Evolutionary conservation across 2,797 vertebrate species (phyloP).

Genomic region (Cephalopachus bancanus): DNA sequence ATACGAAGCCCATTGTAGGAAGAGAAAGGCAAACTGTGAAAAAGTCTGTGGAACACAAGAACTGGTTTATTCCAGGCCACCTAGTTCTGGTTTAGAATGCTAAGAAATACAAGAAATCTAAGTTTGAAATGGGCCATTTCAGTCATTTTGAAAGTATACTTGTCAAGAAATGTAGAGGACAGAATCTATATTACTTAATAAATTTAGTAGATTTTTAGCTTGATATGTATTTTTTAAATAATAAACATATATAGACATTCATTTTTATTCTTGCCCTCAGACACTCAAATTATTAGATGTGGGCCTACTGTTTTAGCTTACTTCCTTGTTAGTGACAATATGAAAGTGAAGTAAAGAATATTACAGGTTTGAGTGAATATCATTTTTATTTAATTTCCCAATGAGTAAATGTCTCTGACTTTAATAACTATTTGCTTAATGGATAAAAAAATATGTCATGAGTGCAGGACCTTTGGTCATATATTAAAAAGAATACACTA

Average conservation of each 20-base stretch:
- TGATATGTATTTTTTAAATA: not conserved
- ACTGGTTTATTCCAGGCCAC: not conserved
- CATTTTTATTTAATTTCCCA: not conserved
- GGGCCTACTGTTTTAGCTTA: not conserved
- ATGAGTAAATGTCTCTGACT: not conserved
- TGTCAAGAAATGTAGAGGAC: not conserved
- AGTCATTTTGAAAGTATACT: not conserved
- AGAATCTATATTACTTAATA: not conserved
- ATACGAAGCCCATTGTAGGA: not conserved
- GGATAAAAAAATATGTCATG: not conserved
- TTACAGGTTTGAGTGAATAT: not conserved
- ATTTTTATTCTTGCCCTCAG: not conserved
- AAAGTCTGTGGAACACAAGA: no score
- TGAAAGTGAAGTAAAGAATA: not conserved
- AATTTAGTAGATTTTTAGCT: not conserved
- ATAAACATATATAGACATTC: not conserved
- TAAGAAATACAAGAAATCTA: not conserved
- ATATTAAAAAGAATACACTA: not conserved
- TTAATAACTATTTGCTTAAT: not conserved
- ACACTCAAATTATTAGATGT: not conserved
- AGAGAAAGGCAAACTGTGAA: not conserved
- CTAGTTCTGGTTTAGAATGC: not conserved
- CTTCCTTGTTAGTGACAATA: not conserved
- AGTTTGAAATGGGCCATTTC: not conserved
- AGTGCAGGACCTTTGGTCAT: not conserved